A percentile compares a stretch with the other conserved stretches of the same genome.
These are phyloP conservation scores for Patella vulgata DNA, from an alignment of 1,140 invertebrate species.

Conservation along the genomic window DNA sequence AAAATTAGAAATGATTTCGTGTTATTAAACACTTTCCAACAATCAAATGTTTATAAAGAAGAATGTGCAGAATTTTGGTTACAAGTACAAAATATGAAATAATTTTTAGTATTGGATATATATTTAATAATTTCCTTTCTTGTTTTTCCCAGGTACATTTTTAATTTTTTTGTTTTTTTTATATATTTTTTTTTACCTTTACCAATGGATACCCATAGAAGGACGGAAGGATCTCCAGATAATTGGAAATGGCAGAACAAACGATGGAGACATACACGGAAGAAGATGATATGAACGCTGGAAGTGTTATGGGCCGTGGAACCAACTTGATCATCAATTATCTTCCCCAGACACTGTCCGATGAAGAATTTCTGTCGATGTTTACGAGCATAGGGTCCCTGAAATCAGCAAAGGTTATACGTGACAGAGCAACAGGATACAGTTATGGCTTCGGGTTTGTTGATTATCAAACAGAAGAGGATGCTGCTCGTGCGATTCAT, in stretches of 20 bases:
- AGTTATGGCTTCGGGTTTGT: slow-evolving; percentile 97
- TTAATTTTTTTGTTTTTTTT: slow-evolving; percentile 26
- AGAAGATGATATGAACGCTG: slow-evolving; percentile 5
- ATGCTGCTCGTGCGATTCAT: slow-evolving; percentile 86
- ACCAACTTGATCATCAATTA: slow-evolving; percentile 94
- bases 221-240: not conserved
- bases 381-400: slow-evolving; percentile 81
- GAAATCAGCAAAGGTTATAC: slow-evolving; percentile 90
- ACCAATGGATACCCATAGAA: slow-evolving; percentile 18
- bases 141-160: slow-evolving; percentile 26
- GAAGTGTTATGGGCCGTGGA: slow-evolving; percentile 7
- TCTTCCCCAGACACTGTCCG: slow-evolving; percentile 90
- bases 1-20: no score
- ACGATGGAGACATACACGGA: not conserved
- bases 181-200: slow-evolving; percentile 18
- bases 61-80: no score
- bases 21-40: no score
- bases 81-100: no score
- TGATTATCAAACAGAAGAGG: slow-evolving; percentile 86
- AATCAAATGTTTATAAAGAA: no score
- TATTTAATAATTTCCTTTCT: slow-evolving; percentile 1
- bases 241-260: not conserved
- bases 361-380: slow-evolving; percentile 88
- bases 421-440: slow-evolving; percentile 81
- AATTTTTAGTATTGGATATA: no score